These are phyloP conservation scores for Callinectes sapidus DNA, from an alignment of 2,888 invertebrate genomes.

Conservation along the genomic window DNA sequence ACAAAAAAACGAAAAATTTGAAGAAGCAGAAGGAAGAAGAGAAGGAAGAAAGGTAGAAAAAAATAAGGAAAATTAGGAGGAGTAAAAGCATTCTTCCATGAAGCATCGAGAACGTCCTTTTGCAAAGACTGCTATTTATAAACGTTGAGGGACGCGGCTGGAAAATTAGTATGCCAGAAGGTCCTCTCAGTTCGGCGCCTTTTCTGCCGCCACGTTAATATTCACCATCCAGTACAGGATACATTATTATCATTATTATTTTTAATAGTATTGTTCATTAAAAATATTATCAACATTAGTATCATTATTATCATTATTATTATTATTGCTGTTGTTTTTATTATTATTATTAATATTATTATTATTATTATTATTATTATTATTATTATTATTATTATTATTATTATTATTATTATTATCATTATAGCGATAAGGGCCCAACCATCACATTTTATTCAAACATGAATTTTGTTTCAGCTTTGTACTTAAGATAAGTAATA, in stretches of 20 bases:
- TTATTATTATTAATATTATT: not conserved
- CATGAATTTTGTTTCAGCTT: not conserved
- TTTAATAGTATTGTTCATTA: not conserved
- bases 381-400: not conserved
- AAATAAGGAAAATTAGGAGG: not conserved
- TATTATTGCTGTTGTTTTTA: not conserved
- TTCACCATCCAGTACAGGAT: too few relatives aligned
- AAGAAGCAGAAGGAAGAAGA: not conserved
- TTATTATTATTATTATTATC: not conserved
- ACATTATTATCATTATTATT: not conserved
- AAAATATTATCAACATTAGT: too few relatives aligned
- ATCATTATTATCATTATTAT: not conserved
- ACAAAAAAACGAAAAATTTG: not conserved
- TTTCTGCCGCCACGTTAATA: not conserved
- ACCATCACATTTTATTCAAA: not conserved
- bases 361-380: too few relatives aligned
- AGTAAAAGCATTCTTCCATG: not conserved
- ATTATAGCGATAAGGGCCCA: too few relatives aligned
- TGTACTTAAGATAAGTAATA: not conserved
- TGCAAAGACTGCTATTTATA: not conserved
- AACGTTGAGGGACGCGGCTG: not conserved
- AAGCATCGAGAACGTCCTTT: not conserved
- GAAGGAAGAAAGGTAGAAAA: not conserved
- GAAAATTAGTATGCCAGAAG: not conserved
- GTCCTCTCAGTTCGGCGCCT: not conserved